Conservation (phyloP, 2,113 vertebrate genomes). For the Kobus ellipsiprymnus region DNA sequence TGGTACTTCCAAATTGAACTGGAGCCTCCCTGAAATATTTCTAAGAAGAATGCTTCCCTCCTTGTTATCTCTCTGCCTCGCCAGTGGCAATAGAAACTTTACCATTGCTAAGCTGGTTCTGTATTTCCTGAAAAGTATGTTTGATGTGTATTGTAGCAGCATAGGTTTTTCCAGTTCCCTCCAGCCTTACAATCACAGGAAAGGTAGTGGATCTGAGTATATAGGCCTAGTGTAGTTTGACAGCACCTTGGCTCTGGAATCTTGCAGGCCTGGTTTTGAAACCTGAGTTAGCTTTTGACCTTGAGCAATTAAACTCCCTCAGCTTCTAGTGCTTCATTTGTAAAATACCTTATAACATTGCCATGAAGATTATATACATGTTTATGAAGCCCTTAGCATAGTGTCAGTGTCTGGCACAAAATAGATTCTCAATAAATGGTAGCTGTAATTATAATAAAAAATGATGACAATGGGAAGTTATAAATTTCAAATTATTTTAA, state of each 20-base stretch:
- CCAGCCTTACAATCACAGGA: not conserved
- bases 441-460: not conserved
- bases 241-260: not conserved
- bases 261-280: not conserved
- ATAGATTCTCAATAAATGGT: not conserved
- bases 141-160: not conserved
- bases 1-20: slow-evolving; percentile 67
- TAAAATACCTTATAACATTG: not conserved
- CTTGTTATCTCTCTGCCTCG: slow-evolving; percentile 24
- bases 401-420: not conserved
- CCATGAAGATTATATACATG: not conserved
- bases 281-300: not conserved
- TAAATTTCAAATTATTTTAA: not conserved
- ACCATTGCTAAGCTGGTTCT: not conserved
- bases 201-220: not conserved
- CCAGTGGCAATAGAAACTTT: slow-evolving; percentile 23
- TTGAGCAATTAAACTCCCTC: not conserved
- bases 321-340: not conserved
- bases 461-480: not conserved
- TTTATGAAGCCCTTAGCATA: not conserved
- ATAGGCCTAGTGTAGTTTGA: not conserved
- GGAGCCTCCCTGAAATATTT: slow-evolving; percentile 71
- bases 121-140: not conserved
- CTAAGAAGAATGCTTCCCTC: slow-evolving; percentile 60
- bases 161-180: not conserved